Percentiles rank a stretch among this genome's conserved stretches.
Conservation (phyloP, 2,888 invertebrate genomes). For the Eugnorisma glareosa region DNA sequence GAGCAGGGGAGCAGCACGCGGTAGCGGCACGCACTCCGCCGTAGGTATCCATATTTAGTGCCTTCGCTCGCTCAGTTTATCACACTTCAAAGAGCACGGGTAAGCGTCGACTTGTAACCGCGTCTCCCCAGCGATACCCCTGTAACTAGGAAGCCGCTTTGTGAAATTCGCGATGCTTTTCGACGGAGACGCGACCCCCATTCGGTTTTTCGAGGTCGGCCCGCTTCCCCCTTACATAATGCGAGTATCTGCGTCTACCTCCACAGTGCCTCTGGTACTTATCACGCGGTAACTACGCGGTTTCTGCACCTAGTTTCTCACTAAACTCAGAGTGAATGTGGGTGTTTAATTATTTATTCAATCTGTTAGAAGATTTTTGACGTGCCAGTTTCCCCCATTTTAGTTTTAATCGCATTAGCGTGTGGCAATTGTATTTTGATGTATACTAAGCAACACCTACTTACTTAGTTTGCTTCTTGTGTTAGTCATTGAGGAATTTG, state of each 20-base stretch:
- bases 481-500: constrained; percentile 57
- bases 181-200: constrained; percentile 83
- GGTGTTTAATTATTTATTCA: constrained; percentile 86
- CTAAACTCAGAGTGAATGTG: constrained; percentile 73
- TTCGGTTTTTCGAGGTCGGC: constrained; percentile 89
- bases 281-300: constrained; percentile 76
- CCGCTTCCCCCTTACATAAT: constrained; percentile 79
- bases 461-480: constrained; percentile 31
- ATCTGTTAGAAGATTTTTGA: constrained; percentile 75
- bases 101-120: constrained; percentile 83
- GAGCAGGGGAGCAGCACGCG: constrained; percentile 75
- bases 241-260: constrained; percentile 72
- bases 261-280: constrained; percentile 71
- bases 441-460: constrained; percentile 35
- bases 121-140: constrained; percentile 81
- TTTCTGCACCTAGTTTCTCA: constrained; percentile 82
- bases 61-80: constrained; percentile 83
- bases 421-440: constrained; percentile 54
- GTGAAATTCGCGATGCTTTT: constrained; percentile 88
- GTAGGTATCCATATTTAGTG: constrained; percentile 83
- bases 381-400: constrained; percentile 57
- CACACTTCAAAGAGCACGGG: constrained; percentile 88
- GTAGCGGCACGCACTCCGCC: constrained; percentile 78
- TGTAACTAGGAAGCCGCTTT: constrained; percentile 87
- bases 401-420: constrained; percentile 69